A percentile compares a stretch with the other conserved stretches of the same genome.
phyloP scores from a whole-genome alignment of 2,888 invertebrate species.

The Ochropleura plecta region DNA sequence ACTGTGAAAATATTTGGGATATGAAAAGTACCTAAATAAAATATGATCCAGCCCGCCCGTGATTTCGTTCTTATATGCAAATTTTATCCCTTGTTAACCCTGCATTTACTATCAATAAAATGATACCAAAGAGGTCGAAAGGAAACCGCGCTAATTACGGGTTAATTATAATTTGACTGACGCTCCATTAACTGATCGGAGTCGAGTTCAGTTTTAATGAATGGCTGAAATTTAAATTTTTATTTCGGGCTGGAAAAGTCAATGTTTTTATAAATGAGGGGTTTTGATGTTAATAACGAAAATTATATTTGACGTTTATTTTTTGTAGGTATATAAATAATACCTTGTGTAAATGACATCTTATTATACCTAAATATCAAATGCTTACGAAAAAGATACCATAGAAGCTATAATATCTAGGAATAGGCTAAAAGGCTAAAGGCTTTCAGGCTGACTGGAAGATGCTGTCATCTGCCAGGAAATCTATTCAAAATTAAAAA shows the following conservation, averaged over 20 bases:
- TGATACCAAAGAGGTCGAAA: constrained; percentile 4
- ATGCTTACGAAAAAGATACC: background rate
- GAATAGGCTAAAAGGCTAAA: too few relatives aligned
- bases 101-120: background rate
- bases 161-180: constrained; percentile 42
- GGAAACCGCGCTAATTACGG: constrained; percentile 18
- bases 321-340: background rate
- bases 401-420: background rate
- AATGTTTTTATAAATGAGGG: background rate
- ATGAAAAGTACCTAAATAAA: background rate
- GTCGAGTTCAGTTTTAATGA: constrained; percentile 8
- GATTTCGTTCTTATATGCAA: background rate
- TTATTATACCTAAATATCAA: background rate
- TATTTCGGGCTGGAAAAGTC: background rate
- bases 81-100: background rate
- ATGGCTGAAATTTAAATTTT: constrained; percentile 20
- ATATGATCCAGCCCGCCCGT: background rate
- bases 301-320: constrained; percentile 1
- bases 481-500: too few relatives aligned
- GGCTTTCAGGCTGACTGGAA: too few relatives aligned
- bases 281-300: constrained; percentile 4
- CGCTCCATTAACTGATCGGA: constrained; percentile 17
- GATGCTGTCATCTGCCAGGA: too few relatives aligned
- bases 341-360: background rate
- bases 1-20: background rate